Evolutionary conservation across 2,113 vertebrate species (phyloP).

Genomic region (Tragelaphus buxtoni): DNA sequence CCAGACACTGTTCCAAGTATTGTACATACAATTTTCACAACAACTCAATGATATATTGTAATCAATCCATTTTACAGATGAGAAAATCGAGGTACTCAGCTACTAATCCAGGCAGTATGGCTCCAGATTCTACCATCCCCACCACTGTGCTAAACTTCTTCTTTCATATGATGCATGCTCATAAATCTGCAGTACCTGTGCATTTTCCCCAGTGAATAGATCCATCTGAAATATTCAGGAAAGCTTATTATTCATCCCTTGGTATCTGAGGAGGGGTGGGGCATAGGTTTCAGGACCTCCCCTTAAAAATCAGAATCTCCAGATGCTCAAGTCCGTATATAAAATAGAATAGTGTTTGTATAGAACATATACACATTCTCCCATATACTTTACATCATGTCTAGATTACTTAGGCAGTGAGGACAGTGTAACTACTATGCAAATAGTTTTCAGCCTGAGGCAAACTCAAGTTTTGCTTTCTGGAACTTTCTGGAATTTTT

Average conservation of each 20-base stretch:
- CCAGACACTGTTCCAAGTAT: background rate
- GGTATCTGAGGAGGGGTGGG: background rate
- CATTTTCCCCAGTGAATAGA: background rate
- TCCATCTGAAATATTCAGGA: background rate
- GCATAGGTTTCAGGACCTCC: background rate
- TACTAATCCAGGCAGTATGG: background rate
- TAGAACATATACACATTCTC: background rate
- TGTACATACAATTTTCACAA: background rate
- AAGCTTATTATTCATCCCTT: background rate
- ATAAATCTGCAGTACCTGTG: background rate
- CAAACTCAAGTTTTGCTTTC: background rate
- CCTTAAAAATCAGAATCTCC: background rate
- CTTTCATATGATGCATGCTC: background rate
- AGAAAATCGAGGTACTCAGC: background rate
- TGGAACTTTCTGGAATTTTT: background rate
- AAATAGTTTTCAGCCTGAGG: background rate
- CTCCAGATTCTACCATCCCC: background rate
- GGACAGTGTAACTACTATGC: background rate
- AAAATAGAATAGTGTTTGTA: background rate
- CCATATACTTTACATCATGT: background rate
- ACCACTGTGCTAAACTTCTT: background rate
- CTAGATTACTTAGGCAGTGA: background rate
- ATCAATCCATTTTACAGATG: background rate
- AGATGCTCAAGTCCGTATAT: background rate
- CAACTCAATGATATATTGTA: background rate